These are phyloP conservation scores for Ciona savignyi DNA, from an alignment of 23 tunicate species.

Conservation along the genomic window DNA sequence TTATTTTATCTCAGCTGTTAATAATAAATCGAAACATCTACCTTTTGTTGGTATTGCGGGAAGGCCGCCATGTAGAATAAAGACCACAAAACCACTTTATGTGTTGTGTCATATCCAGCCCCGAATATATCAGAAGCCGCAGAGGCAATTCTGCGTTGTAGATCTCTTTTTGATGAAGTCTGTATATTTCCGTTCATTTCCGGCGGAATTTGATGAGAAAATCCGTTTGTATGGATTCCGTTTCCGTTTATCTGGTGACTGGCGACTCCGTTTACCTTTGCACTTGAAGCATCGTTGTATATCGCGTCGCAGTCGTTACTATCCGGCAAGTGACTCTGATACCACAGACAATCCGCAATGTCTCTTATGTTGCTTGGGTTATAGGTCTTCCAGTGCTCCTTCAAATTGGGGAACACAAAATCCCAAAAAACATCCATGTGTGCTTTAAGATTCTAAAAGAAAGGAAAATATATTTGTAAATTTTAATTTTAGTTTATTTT, in stretches of 20 bases:
- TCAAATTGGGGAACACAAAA: background rate
- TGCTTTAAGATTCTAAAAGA: background rate
- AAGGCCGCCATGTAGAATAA: slow-evolving; percentile 40
- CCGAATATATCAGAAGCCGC: slow-evolving; percentile 40
- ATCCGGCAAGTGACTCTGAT: background rate
- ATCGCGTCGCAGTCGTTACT: background rate
- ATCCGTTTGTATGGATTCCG: background rate
- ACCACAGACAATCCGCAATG: background rate
- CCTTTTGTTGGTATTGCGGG: slow-evolving; percentile 36
- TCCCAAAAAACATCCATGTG: background rate
- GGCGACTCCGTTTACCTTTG: background rate
- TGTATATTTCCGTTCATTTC: background rate
- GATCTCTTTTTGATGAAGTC: background rate
- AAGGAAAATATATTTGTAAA: too few species aligned
- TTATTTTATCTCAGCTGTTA: too few species aligned
- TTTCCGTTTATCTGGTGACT: background rate
- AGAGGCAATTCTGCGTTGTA: slow-evolving; percentile 17
- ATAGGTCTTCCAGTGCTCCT: background rate
- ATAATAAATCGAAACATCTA: too few species aligned
- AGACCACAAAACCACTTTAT: slow-evolving; percentile 23
- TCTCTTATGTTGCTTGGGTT: background rate
- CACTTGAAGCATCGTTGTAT: background rate
- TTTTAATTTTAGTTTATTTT: too few species aligned
- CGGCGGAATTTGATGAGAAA: too few species aligned
- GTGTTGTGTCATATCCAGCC: slow-evolving; percentile 49